Evolutionary conservation across 1,140 invertebrate genomes (phyloP), one percentile per base, ranked within the genome.

Genomic region (Rhagoletis pomonella): DNA sequence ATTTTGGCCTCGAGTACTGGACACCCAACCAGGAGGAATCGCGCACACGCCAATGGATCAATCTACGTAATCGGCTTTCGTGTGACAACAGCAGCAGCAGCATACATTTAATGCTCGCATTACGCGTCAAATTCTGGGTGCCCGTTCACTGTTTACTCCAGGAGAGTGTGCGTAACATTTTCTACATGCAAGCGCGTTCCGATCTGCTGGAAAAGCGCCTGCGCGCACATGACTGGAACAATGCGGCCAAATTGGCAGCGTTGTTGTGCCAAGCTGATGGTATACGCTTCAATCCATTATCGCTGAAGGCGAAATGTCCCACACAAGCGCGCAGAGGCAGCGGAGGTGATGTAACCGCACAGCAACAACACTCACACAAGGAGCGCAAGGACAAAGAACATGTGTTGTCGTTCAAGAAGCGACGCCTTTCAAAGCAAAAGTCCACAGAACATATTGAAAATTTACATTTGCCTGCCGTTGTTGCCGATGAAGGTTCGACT

Each of bases 101-200:
- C 85, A 93, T 94, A 17, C 94, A 94, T 14, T 86, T 93, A 85
- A 93, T 94, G 85, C 93, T 96, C 93, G 97, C 94, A 90, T 94
- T 94, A 89, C 96, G 93, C 90, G 96, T 97, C 42, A 98, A 98
- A 92, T 98, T 98, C 94, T 98, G 97, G 96, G 97, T 98, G 62
- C 96, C 97, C 2, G 97, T 97, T 12, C 97, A 98, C 94, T 95
- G 96, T 87, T 94, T 98, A 84, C 95, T 97, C 65, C 97, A 97
- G 93, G 96, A 97, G 91, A 95, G 95, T 17, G 97, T 97, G 29
- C 95, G 96, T 86, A 96, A 97, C 93, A 95, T 97, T 90, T 98
- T 98, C 92, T 98, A 97, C 91, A 94, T 97, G 42, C 96, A 98
- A 92, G 96, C 97, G 0, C 95, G 95, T 89, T 93, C 96, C 3